Conservation (phyloP, 2,888 invertebrate genomes). For the Metopia argyrocephala region DNA sequence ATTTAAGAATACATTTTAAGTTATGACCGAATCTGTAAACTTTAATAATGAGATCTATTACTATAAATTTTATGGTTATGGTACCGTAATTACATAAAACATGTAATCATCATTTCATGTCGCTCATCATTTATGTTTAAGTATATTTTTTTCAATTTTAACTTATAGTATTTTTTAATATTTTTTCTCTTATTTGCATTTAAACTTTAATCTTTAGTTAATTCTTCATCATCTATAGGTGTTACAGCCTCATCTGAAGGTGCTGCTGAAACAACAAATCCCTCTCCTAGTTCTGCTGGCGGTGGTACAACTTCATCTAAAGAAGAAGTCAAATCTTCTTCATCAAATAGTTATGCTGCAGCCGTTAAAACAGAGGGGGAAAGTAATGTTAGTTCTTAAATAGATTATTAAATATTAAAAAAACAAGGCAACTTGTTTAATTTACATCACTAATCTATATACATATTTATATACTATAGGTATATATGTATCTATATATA, state of each 20-base stretch:
- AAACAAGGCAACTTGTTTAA: constrained; percentile 4
- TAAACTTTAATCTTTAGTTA: constrained; percentile 66
- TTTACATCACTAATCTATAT: no score
- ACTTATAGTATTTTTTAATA: constrained; percentile 17
- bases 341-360: constrained; percentile 76
- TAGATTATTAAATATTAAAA: constrained; percentile 40
- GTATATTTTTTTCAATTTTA: background rate
- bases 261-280: constrained; percentile 60
- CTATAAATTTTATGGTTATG: no score
- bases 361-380: constrained; percentile 76
- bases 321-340: constrained; percentile 64
- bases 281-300: constrained; percentile 50
- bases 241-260: constrained; percentile 55
- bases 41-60: no score
- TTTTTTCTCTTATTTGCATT: background rate
- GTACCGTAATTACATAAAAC: no score
- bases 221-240: constrained; percentile 72
- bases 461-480: no score
- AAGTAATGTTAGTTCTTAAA: constrained; percentile 69
- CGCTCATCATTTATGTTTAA: background rate
- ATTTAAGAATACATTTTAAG: no score
- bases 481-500: no score
- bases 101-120: no score
- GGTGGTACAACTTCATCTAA: constrained; percentile 49
- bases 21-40: no score